Percentiles rank a stretch among this genome's conserved stretches.
These are phyloP conservation scores for Metalampra italica DNA, from an alignment of 2,888 invertebrate species.

Conservation along the genomic window DNA sequence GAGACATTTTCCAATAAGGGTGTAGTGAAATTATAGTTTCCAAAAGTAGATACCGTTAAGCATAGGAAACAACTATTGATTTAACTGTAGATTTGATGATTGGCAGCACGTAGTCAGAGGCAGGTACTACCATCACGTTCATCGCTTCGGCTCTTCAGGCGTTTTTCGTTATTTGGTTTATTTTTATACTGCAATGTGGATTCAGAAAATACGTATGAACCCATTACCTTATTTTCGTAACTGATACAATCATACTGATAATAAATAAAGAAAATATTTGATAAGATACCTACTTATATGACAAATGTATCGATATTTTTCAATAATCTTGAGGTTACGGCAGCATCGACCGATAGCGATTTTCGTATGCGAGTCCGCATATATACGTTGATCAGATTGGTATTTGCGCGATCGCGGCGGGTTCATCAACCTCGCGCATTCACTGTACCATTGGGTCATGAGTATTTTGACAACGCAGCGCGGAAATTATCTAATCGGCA, in stretches of 20 bases:
- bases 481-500: slow-evolving; percentile 78
- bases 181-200: neutral
- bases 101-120: too few relatives aligned
- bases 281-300: neutral
- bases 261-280: neutral
- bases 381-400: slow-evolving; percentile 42
- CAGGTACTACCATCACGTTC: too few relatives aligned
- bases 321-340: slow-evolving; percentile 20
- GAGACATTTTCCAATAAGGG: too few relatives aligned
- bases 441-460: slow-evolving; percentile 77
- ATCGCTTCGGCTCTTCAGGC: too few relatives aligned
- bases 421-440: slow-evolving; percentile 63
- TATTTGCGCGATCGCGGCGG: slow-evolving; percentile 43
- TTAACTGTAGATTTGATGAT: too few relatives aligned
- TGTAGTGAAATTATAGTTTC: too few relatives aligned
- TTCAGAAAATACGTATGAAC: neutral
- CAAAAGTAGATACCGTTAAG: too few relatives aligned
- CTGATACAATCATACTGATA: neutral
- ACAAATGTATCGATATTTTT: neutral
- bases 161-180: too few relatives aligned
- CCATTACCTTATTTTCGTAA: neutral
- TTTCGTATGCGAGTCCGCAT: slow-evolving; percentile 29
- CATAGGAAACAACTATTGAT: too few relatives aligned
- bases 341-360: slow-evolving; percentile 48
- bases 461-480: slow-evolving; percentile 76